phyloP scores from a whole-genome alignment of 1,140 invertebrate species.

The Neomicropteryx cornuta region DNA sequence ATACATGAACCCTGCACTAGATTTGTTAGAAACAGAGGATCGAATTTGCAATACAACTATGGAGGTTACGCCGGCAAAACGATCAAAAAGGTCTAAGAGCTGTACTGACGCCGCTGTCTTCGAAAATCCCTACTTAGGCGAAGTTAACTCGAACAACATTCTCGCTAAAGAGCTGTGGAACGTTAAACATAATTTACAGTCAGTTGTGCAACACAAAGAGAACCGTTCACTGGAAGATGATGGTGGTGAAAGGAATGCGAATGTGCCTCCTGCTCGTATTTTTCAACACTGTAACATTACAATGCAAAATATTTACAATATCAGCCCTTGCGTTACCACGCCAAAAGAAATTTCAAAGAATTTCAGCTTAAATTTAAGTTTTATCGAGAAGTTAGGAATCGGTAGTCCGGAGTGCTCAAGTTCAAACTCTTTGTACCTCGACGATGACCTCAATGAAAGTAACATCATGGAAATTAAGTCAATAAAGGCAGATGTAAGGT shows the following conservation, averaged over 20 bases:
- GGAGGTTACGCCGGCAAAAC: constrained; percentile 34
- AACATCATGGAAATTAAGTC: constrained; percentile 42
- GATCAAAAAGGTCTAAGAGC: constrained; percentile 21
- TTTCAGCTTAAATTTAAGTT: constrained; percentile 36
- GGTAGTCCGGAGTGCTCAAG: constrained; percentile 27
- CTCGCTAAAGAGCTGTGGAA: too few species aligned
- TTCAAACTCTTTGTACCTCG: constrained; percentile 29
- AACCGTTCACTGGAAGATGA: too few species aligned
- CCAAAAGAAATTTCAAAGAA: too few species aligned
- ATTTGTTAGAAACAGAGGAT: constrained; percentile 34
- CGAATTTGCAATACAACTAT: constrained; percentile 37
- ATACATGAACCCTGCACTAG: constrained; percentile 34
- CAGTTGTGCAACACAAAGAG: too few species aligned
- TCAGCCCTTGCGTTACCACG: too few species aligned
- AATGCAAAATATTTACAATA: too few species aligned
- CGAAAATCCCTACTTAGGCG: constrained; percentile 34
- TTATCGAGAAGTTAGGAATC: constrained; percentile 33
- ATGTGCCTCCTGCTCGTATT: too few species aligned
- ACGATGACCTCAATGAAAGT: constrained; percentile 40
- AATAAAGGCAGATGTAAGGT: constrained; percentile 23
- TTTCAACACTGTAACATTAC: too few species aligned
- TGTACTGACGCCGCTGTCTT: constrained; percentile 28
- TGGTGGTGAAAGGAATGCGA: too few species aligned
- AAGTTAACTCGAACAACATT: too few species aligned
- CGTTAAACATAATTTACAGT: too few species aligned